A percentile compares a stretch with the other conserved stretches of the same genome.
phyloP scores from a whole-genome alignment of 2,888 invertebrate species.

The Hydropsyche betteni region DNA sequence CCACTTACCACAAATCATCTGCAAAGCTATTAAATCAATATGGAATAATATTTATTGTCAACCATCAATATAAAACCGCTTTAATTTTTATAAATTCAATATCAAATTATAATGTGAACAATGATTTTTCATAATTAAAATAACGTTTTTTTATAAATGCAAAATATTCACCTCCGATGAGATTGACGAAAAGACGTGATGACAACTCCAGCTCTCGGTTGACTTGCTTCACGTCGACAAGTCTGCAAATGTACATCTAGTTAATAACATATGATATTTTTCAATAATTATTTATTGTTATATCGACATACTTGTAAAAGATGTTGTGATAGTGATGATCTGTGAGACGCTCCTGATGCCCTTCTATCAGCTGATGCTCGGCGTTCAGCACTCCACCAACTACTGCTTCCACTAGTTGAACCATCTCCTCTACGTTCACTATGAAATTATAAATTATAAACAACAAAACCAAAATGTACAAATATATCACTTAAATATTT shows the following conservation, averaged over 20 bases:
- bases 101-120: too few relatives aligned
- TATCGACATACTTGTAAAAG: slow-evolving; percentile 42
- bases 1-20: slow-evolving; percentile 61
- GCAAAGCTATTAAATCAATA: slow-evolving; percentile 59
- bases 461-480: neutral
- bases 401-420: slow-evolving; percentile 36
- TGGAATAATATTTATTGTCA: slow-evolving; percentile 19
- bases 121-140: too few relatives aligned
- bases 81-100: neutral
- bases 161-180: slow-evolving; percentile 75
- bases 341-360: slow-evolving; percentile 49
- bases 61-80: neutral
- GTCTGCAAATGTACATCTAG: slow-evolving; percentile 55
- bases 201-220: slow-evolving; percentile 84
- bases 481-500: neutral
- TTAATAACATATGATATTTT: slow-evolving; percentile 34
- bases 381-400: slow-evolving; percentile 51
- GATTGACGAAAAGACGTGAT: slow-evolving; percentile 90
- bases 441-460: slow-evolving; percentile 1
- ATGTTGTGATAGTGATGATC: slow-evolving; percentile 50
- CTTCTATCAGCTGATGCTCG: slow-evolving; percentile 49
- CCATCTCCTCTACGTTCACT: slow-evolving; percentile 48
- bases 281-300: too few relatives aligned
- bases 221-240: slow-evolving; percentile 63
- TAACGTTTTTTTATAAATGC: slow-evolving; percentile 48